Percentiles rank a stretch among this genome's conserved stretches.
Conservation (phyloP, 2,797 vertebrate genomes). For the Thamnophis elegans region DNA sequence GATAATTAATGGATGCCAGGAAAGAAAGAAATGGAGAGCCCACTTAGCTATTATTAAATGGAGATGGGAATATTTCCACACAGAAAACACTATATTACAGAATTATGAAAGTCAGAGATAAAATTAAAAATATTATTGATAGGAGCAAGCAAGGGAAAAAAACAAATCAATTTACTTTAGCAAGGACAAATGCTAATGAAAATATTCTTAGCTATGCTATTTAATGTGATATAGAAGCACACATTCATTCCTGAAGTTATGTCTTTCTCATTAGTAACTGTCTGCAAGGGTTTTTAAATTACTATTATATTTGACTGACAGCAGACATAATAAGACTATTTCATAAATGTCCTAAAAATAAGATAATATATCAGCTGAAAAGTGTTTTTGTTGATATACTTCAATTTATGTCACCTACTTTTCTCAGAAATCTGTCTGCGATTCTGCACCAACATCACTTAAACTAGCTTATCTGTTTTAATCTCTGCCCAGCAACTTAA, state of each 20-base stretch:
- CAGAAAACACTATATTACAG: constrained; percentile 43
- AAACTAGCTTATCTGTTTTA: not conserved
- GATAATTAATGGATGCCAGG: constrained; percentile 57
- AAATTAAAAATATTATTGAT: not conserved
- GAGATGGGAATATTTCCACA: constrained; percentile 37
- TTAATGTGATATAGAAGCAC: not conserved
- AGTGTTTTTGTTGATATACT: not conserved
- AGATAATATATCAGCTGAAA: not conserved
- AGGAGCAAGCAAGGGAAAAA: not conserved
- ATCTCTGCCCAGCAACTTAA: not conserved
- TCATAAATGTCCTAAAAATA: not conserved
- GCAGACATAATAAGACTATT: not conserved
- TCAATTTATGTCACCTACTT: not conserved
- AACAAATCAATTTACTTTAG: not conserved
- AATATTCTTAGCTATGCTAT: not conserved
- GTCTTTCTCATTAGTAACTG: not conserved
- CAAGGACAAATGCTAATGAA: not conserved
- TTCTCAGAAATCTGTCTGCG: not conserved
- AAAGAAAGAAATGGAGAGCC: constrained; percentile 53
- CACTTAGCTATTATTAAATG: constrained; percentile 44
- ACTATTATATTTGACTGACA: not conserved
- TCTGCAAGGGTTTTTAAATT: not conserved
- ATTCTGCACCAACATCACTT: not conserved
- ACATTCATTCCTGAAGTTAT: not conserved
- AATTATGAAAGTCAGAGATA: not conserved